Evolutionary conservation across 1,140 invertebrate species (phyloP).

Genomic region (Drosophila nannoptera): DNA sequence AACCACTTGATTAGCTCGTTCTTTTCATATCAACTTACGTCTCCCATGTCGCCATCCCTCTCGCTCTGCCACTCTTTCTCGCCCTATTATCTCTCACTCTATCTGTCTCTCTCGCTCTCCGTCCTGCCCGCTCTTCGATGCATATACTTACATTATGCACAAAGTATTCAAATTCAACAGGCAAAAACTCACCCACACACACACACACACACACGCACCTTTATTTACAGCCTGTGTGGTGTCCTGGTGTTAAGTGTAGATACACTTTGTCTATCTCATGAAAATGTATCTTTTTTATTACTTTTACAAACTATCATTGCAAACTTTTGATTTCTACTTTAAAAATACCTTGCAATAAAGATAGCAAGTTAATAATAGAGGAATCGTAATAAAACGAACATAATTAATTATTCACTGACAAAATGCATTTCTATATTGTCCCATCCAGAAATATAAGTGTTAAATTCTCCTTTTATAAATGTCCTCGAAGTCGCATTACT

Average conservation of each 20-base stretch:
- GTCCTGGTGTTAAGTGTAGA: constrained; percentile 14
- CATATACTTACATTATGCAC: background rate
- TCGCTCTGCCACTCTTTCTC: constrained; percentile 8
- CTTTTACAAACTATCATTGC: background rate
- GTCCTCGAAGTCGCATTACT: constrained; percentile 38
- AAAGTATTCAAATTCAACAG: constrained; percentile 56
- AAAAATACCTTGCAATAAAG: background rate
- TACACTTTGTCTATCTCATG: constrained; percentile 8
- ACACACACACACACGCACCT: background rate
- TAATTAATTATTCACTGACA: background rate
- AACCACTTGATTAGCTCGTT: constrained; percentile 70
- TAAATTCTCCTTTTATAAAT: constrained; percentile 35
- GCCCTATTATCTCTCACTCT: constrained; percentile 1
- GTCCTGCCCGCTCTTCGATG: background rate
- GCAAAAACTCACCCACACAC: constrained; percentile 43
- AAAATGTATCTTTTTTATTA: constrained; percentile 2
- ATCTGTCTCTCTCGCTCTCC: background rate
- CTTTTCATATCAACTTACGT: constrained; percentile 49
- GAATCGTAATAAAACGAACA: no score
- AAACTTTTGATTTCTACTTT: constrained; percentile 8
- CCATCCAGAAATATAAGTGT: constrained; percentile 40
- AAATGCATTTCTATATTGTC: no score
- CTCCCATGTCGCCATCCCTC: constrained; percentile 22
- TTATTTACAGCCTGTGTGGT: background rate
- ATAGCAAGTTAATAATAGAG: background rate